These are phyloP conservation scores for Dasysyrphus tricinctus DNA, from an alignment of 2,888 invertebrate species.

Conservation along the genomic window DNA sequence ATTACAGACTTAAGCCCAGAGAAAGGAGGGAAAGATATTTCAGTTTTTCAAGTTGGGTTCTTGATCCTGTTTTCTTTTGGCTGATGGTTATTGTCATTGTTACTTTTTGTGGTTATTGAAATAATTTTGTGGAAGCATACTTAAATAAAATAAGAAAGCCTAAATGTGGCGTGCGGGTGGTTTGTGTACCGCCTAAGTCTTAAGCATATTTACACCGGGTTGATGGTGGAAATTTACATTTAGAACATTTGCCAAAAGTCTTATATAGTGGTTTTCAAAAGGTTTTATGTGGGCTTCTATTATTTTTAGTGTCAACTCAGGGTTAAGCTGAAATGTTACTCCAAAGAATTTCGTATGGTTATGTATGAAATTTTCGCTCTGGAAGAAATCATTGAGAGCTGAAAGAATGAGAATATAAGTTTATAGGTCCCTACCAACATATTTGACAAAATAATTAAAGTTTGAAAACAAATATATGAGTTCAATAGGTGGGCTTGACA, in stretches of 20 bases:
- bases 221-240: slow-evolving; percentile 66
- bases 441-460: slow-evolving; percentile 23
- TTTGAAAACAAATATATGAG: background rate
- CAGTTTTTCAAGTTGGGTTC: slow-evolving; percentile 27
- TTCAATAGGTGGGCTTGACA: background rate
- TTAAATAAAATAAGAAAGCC: slow-evolving; percentile 21
- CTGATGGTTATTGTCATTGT: slow-evolving; percentile 38
- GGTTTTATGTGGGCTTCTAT: slow-evolving; percentile 17
- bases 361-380: background rate
- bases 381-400: too few relatives aligned
- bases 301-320: slow-evolving; percentile 19
- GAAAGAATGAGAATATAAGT: background rate
- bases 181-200: slow-evolving; percentile 27
- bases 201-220: slow-evolving; percentile 36
- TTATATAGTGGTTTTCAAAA: slow-evolving; percentile 13
- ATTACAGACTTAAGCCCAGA: slow-evolving; percentile 48
- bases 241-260: slow-evolving; percentile 62
- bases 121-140: slow-evolving; percentile 66
- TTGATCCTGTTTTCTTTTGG: background rate
- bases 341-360: background rate
- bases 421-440: too few relatives aligned
- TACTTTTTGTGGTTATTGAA: slow-evolving; percentile 70
- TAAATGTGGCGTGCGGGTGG: slow-evolving; percentile 29
- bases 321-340: slow-evolving; percentile 5
- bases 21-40: slow-evolving; percentile 20